A percentile compares a stretch with the other conserved stretches of the same genome.
phyloP scores from a whole-genome alignment of 1,140 invertebrate genomes.

The Tenebrio molitor region DNA sequence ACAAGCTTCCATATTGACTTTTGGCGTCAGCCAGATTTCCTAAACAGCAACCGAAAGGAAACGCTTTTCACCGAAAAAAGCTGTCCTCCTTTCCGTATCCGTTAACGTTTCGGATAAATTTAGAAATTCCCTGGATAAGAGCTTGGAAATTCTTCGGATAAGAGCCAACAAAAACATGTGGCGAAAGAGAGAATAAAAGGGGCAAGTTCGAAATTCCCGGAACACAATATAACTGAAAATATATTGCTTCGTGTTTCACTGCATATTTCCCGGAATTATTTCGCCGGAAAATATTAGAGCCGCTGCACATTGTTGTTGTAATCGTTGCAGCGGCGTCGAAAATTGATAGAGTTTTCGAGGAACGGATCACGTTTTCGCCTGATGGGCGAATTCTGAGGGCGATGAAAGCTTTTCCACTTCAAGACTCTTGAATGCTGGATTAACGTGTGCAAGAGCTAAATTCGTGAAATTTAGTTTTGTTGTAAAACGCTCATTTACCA shows the following conservation, averaged over 20 bases:
- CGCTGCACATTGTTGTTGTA: too few species aligned
- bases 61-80: slow-evolving; percentile 6
- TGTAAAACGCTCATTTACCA: slow-evolving; percentile 39
- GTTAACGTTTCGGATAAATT: slow-evolving; percentile 25
- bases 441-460: slow-evolving; percentile 35
- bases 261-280: too few species aligned
- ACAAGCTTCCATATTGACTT: slow-evolving; percentile 10
- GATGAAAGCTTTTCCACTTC: slow-evolving; percentile 37
- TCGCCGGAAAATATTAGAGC: too few species aligned
- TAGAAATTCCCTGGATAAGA: slow-evolving; percentile 3
- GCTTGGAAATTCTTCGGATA: background rate
- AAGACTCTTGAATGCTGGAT: slow-evolving; percentile 27
- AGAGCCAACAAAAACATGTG: slow-evolving; percentile 30
- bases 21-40: slow-evolving; percentile 4
- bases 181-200: slow-evolving; percentile 1
- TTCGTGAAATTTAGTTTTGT: slow-evolving; percentile 38
- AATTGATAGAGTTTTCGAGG: too few species aligned
- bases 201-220: slow-evolving; percentile 14
- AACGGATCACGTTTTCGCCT: slow-evolving; percentile 23
- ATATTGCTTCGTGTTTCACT: slow-evolving; percentile 1
- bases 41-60: background rate
- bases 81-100: slow-evolving; percentile 1
- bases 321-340: too few species aligned
- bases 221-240: slow-evolving; percentile 1
- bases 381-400: slow-evolving; percentile 14